A percentile compares a stretch with the other conserved stretches of the same genome.
Evolutionary conservation across 2,113 vertebrate genomes (phyloP).

Genomic region (Dendrocopos noguchii): DNA sequence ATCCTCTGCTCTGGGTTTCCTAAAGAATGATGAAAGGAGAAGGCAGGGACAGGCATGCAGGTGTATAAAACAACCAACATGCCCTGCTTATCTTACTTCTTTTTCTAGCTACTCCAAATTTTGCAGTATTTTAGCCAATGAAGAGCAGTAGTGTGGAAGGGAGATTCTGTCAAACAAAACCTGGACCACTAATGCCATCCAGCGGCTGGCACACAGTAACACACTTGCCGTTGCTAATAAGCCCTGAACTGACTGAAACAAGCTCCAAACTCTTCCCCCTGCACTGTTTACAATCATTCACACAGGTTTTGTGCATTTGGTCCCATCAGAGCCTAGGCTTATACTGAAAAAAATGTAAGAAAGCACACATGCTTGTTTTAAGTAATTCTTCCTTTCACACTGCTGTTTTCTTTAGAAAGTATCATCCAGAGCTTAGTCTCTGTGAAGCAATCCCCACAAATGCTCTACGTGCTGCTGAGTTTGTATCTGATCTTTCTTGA

Average conservation of each 20-base stretch:
- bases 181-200: neutral
- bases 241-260: neutral
- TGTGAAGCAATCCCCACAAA: neutral
- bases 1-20: neutral
- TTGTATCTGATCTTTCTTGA: neutral
- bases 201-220: neutral
- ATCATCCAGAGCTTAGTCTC: neutral
- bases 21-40: neutral
- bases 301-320: rapidly evolving
- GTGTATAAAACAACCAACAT: neutral
- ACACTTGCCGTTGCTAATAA: neutral
- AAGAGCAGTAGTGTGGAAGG: neutral
- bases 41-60: neutral
- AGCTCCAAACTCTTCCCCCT: neutral
- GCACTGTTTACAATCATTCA: neutral
- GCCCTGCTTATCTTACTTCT: neutral
- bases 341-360: neutral
- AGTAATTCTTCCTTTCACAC: neutral
- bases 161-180: neutral
- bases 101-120: neutral
- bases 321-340: neutral
- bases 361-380: neutral
- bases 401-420: neutral
- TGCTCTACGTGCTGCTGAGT: neutral
- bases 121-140: neutral